Evolutionary conservation across 2,113 vertebrate species (phyloP).

Genomic region (Muntiacus reevesi): DNA sequence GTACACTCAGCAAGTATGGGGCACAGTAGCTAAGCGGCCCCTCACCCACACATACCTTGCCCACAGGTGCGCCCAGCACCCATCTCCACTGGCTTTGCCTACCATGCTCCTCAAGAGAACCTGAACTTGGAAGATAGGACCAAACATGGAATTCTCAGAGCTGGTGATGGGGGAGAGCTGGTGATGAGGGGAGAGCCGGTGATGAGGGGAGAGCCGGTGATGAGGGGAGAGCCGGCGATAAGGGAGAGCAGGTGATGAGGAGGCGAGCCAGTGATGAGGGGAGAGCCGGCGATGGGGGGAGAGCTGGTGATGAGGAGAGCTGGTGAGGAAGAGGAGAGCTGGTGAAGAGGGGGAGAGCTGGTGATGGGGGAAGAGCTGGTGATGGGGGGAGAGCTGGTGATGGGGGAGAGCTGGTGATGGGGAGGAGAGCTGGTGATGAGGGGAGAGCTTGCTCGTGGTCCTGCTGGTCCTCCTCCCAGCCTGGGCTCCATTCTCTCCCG

Average conservation of each 20-base stretch:
- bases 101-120: not conserved
- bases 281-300: no score
- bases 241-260: no score
- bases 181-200: no score
- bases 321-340: not conserved
- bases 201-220: not conserved
- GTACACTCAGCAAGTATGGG: not conserved
- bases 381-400: no score
- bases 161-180: no score
- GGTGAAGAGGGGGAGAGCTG: no score
- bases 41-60: not conserved
- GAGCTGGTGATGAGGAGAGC: not conserved
- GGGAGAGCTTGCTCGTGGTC: no score
- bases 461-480: not conserved
- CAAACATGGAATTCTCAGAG: not conserved
- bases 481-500: not conserved
- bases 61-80: fast-evolving
- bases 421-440: not conserved
- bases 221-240: not conserved
- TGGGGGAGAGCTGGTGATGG: not conserved
- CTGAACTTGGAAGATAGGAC: not conserved
- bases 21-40: fast-evolving
- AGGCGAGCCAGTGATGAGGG: no score
- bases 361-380: not conserved
- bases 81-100: not conserved